phyloP scores from a whole-genome alignment of 35 echinoderm and acorn worm genomes.

The Chiridota heheva region DNA sequence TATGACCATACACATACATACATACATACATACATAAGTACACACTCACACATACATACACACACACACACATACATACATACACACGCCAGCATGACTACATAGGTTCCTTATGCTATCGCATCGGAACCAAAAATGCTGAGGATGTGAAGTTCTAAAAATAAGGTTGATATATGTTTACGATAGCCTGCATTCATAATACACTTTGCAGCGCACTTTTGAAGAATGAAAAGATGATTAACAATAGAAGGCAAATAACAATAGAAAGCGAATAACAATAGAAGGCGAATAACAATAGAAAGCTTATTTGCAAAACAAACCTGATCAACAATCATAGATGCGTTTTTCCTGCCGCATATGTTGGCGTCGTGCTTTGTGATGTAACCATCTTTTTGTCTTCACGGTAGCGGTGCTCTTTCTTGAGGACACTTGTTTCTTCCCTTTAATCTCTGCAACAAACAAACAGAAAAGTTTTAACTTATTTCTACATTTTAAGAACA shows the following conservation, averaged over 20 bases:
- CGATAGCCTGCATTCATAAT: background rate
- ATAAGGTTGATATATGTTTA: background rate
- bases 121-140: background rate
- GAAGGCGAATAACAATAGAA: background rate
- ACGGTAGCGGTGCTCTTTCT: constrained; percentile 20
- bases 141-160: background rate
- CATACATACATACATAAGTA: no score
- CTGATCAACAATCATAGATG: constrained; percentile 78
- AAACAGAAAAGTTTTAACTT: background rate
- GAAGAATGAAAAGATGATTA: no score
- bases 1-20: background rate
- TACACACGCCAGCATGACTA: no score
- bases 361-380: constrained; percentile 84
- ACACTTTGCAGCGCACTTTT: background rate
- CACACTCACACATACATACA: no score
- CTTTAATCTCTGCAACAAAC: background rate
- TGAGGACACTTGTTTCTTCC: background rate
- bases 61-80: no score
- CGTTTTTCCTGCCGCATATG: constrained; percentile 83
- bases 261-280: background rate
- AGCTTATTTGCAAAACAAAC: constrained; percentile 22
- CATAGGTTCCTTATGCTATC: background rate
- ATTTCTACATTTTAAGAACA: background rate
- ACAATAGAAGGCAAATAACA: background rate
- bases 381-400: constrained; percentile 45